Evolutionary conservation across 2,888 invertebrate species (phyloP).

Genomic region (Melanchra persicariae): DNA sequence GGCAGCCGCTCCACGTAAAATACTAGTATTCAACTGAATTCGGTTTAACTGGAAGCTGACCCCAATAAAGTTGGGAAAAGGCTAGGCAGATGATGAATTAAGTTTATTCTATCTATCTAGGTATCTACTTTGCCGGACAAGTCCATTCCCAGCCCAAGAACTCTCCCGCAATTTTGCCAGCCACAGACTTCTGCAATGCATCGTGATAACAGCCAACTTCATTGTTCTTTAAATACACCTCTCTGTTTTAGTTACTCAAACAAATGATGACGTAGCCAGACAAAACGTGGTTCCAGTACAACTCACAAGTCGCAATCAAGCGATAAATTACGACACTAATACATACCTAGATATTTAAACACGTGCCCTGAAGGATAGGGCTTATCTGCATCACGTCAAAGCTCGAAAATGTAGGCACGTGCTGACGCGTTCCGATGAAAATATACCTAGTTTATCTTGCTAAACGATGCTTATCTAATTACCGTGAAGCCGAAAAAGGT

Average conservation of each 20-base stretch:
- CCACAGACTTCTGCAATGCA: no score
- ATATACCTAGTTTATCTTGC: slow-evolving; percentile 5
- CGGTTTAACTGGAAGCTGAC: no score
- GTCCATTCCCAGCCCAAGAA: not conserved
- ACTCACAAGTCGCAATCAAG: slow-evolving; percentile 25
- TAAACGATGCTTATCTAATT: slow-evolving; percentile 36
- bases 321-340: slow-evolving; percentile 44
- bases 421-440: slow-evolving; percentile 20
- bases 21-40: no score
- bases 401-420: slow-evolving; percentile 43
- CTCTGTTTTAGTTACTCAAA: no score
- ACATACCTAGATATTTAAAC: slow-evolving; percentile 29
- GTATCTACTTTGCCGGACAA: not conserved
- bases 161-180: not conserved
- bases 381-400: slow-evolving; percentile 50
- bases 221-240: no score
- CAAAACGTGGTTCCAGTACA: slow-evolving; percentile 37
- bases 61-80: no score
- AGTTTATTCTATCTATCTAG: no score
- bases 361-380: slow-evolving; percentile 39
- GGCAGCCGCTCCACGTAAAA: no score
- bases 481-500: slow-evolving; percentile 23
- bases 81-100: no score
- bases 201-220: no score
- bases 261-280: slow-evolving; percentile 23